Percentiles rank a stretch among this genome's conserved stretches.
phyloP scores from a whole-genome alignment of 1,140 invertebrate genomes.

The Drosophila persimilis region DNA sequence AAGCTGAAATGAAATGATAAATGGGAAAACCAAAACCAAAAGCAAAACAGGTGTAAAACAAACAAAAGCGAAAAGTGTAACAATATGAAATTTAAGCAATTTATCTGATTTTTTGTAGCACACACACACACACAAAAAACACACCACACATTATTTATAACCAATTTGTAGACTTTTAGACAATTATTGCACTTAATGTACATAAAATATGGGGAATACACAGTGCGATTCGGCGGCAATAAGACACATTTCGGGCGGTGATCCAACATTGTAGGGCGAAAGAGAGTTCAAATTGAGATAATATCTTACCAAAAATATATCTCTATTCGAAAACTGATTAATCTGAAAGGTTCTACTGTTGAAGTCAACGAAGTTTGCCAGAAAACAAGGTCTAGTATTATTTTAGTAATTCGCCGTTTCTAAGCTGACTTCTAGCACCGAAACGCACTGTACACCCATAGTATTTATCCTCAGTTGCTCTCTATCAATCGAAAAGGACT shows the following conservation, averaged over 20 bases:
- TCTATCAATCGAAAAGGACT: slow-evolving; percentile 36
- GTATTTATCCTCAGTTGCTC: slow-evolving; percentile 30
- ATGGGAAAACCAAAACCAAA: slow-evolving; percentile 23
- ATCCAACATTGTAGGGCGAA: too few relatives aligned
- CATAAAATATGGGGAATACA: slow-evolving; percentile 28
- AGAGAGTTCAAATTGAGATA: too few relatives aligned
- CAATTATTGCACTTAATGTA: slow-evolving; percentile 43
- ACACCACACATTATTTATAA: slow-evolving; percentile 26
- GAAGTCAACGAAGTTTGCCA: too few relatives aligned
- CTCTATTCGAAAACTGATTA: too few relatives aligned
- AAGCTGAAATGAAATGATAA: slow-evolving; percentile 29
- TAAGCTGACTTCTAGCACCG: not conserved
- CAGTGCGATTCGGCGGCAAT: slow-evolving; percentile 32
- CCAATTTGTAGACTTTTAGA: slow-evolving; percentile 35
- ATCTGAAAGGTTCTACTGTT: too few relatives aligned
- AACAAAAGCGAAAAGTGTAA: slow-evolving; percentile 3
- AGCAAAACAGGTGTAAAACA: slow-evolving; percentile 40
- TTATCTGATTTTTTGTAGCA: slow-evolving; percentile 43
- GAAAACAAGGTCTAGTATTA: too few relatives aligned
- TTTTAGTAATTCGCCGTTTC: too few relatives aligned
- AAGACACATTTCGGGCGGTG: slow-evolving; percentile 1
- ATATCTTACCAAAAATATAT: too few relatives aligned
- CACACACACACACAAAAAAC: not conserved
- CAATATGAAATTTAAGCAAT: slow-evolving; percentile 28
- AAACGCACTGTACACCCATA: slow-evolving; percentile 23